Conservation (phyloP, 2,888 invertebrate species). For the Spodoptera littoralis region DNA sequence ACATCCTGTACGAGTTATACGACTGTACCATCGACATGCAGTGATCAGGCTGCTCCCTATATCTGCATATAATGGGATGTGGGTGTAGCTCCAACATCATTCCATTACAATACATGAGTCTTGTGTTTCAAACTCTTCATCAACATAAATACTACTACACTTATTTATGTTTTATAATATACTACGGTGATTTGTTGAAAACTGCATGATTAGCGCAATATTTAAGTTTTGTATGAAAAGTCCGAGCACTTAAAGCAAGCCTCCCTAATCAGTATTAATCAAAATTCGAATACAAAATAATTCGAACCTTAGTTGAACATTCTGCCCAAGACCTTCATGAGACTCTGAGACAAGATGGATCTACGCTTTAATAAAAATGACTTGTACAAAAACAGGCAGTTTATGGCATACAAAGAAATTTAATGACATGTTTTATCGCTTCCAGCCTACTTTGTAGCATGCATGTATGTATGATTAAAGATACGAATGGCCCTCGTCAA, state of each 20-base stretch:
- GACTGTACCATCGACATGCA: slow-evolving; percentile 52
- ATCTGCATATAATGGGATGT: slow-evolving; percentile 85
- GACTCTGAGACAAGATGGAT: not conserved
- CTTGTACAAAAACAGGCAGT: slow-evolving; percentile 11
- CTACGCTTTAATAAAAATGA: slow-evolving; percentile 5
- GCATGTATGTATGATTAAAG: slow-evolving; percentile 52
- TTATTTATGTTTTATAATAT: slow-evolving; percentile 10
- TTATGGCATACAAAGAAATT: slow-evolving; percentile 37
- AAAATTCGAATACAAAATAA: no score
- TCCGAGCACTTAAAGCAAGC: no score
- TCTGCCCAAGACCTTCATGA: no score
- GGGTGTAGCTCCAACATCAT: slow-evolving; percentile 78
- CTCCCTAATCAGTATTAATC: no score
- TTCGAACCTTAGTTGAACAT: no score
- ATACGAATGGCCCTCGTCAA: slow-evolving; percentile 66
- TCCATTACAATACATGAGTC: slow-evolving; percentile 72
- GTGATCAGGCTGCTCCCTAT: slow-evolving; percentile 65
- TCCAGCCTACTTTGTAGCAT: slow-evolving; percentile 41
- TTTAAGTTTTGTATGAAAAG: no score
- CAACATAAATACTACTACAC: slow-evolving; percentile 17
- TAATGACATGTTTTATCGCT: slow-evolving; percentile 44
- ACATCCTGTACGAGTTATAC: slow-evolving; percentile 60
- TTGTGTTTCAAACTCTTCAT: slow-evolving; percentile 44
- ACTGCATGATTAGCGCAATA: no score
- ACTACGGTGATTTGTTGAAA: not conserved